A percentile compares a stretch with the other conserved stretches of the same genome.
Evolutionary conservation across 2,113 vertebrate species (phyloP).

Genomic region (Leptocoma aspasia): DNA sequence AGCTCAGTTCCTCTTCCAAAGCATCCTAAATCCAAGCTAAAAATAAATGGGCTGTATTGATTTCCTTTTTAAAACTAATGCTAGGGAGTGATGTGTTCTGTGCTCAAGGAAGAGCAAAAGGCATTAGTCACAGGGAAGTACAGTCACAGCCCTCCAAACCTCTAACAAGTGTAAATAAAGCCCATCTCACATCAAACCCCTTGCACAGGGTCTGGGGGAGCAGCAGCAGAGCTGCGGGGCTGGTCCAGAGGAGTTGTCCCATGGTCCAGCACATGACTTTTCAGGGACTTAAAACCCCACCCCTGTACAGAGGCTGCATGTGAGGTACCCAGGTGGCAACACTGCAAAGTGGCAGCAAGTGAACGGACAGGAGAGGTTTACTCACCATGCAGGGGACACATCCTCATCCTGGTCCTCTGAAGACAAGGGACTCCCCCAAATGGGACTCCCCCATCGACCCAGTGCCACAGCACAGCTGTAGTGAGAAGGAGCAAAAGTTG

Average conservation of each 20-base stretch:
- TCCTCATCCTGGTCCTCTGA: background rate
- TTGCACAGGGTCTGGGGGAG: background rate
- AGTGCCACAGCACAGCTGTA: fast-evolving
- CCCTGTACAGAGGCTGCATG: fast-evolving
- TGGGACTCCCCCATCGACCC: no score
- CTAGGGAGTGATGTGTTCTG: background rate
- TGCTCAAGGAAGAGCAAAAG: background rate
- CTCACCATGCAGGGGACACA: fast-evolving
- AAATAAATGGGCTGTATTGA: conserved; percentile 33
- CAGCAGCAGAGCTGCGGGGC: background rate
- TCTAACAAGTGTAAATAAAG: background rate
- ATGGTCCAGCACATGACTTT: fast-evolving
- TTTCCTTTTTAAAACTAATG: background rate
- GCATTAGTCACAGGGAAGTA: background rate
- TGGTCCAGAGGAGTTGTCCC: background rate
- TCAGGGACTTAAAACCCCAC: fast-evolving
- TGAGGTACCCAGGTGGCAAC: background rate
- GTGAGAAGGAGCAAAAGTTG: fast-evolving
- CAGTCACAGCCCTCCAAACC: background rate
- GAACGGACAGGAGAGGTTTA: background rate
- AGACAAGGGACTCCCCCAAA: background rate
- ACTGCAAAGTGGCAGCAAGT: fast-evolving
- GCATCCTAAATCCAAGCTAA: conserved; percentile 9
- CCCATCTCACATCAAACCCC: background rate
- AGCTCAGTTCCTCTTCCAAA: background rate